Percentiles rank a stretch among this genome's conserved stretches.
These are phyloP conservation scores for Trachelus troglodyta DNA, from an alignment of 2,888 invertebrate species.

Conservation along the genomic window DNA sequence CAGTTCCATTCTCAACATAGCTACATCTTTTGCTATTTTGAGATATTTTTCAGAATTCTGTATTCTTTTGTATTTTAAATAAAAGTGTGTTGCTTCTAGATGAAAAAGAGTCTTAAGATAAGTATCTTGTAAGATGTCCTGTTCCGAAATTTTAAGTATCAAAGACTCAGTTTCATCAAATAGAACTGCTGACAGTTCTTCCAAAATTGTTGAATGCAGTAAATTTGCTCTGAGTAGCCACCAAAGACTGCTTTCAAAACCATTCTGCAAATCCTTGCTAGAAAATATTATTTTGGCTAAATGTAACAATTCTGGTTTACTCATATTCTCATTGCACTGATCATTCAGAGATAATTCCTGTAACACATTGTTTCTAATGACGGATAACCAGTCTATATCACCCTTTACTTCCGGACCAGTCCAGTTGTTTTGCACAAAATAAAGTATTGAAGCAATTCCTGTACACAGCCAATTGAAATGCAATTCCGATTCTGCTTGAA, in stretches of 20 bases:
- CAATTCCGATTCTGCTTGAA: conserved; percentile 25
- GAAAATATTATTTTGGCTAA: conserved; percentile 60
- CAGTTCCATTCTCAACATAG: conserved; percentile 77
- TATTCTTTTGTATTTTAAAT: conserved; percentile 80
- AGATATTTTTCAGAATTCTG: conserved; percentile 78
- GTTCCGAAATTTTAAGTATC: conserved; percentile 58
- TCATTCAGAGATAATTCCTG: conserved; percentile 59
- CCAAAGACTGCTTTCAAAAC: conserved; percentile 69
- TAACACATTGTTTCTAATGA: conserved; percentile 48
- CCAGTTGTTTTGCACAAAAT: conserved; percentile 86
- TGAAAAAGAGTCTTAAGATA: conserved; percentile 65
- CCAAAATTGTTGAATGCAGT: conserved; percentile 81
- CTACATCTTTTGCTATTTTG: conserved; percentile 71
- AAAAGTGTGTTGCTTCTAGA: conserved; percentile 75
- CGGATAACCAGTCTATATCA: conserved; percentile 42
- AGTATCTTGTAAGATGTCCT: conserved; percentile 30
- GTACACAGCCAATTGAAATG: conserved; percentile 68
- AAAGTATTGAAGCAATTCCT: conserved; percentile 75
- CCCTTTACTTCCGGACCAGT: conserved; percentile 75
- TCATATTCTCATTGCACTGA: conserved; percentile 56
- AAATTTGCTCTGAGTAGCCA: conserved; percentile 78
- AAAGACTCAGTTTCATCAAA: conserved; percentile 71
- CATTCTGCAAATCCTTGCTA: conserved; percentile 62
- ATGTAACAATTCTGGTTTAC: conserved; percentile 58
- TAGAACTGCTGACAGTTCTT: conserved; percentile 79